These are phyloP conservation scores for Empis livida DNA, from an alignment of 2,888 invertebrate species.

Conservation along the genomic window DNA sequence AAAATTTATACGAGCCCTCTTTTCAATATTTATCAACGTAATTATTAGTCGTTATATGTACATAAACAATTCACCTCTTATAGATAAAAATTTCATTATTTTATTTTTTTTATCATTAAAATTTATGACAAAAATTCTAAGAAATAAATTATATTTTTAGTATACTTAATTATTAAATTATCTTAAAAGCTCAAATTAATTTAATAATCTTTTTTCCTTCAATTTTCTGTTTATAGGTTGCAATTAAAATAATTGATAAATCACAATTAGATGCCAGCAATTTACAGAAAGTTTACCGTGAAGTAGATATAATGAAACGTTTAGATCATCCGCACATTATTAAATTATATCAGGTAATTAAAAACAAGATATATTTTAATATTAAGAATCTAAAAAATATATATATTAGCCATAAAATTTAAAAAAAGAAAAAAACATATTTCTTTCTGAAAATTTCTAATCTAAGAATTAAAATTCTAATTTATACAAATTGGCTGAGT, in stretches of 20 bases:
- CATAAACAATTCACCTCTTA: too few relatives aligned
- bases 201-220: not conserved
- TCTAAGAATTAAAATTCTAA: too few relatives aligned
- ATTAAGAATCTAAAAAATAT: not conserved
- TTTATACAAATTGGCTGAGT: too few relatives aligned
- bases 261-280: slow-evolving; percentile 81
- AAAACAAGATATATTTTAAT: not conserved
- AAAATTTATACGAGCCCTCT: too few relatives aligned
- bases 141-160: too few relatives aligned
- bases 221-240: slow-evolving; percentile 57
- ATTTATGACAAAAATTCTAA: too few relatives aligned
- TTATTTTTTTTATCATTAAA: too few relatives aligned
- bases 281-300: slow-evolving; percentile 88
- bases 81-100: too few relatives aligned
- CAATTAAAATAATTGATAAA: slow-evolving; percentile 93
- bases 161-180: not conserved
- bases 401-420: not conserved
- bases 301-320: slow-evolving; percentile 95
- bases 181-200: not conserved
- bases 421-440: too few relatives aligned
- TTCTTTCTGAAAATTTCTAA: too few relatives aligned
- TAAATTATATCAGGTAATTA: slow-evolving; percentile 80
- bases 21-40: too few relatives aligned
- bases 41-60: too few relatives aligned
- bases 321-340: slow-evolving; percentile 96